Evolutionary conservation across 2,797 vertebrate genomes (phyloP), one percentile per base, ranked within the genome.

Genomic region (Hyperoplus immaculatus): DNA sequence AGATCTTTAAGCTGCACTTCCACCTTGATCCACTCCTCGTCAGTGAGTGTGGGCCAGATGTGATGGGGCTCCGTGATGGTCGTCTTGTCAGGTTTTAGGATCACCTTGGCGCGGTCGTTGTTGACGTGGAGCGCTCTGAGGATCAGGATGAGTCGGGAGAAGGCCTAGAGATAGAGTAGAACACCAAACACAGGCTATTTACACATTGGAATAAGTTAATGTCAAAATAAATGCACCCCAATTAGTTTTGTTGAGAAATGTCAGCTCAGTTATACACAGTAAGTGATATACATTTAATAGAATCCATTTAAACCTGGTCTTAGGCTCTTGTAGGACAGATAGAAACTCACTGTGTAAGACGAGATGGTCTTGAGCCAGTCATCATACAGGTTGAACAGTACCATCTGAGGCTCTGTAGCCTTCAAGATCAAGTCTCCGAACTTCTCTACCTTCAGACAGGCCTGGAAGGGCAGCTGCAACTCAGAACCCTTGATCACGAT

Each of bases 311-410:
- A 65, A 6, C 3, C 38, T 47, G 6, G 15, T 43, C 1, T 15
- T 5, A 49, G 13, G 11, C 4, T 59, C 10, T 42, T 38, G 8
- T 1, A n/a, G 10, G 10, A 63, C 0, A 14, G 42, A 43, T 14
- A 3, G 16, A 42, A 59, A 92, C 95, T 95, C 88, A 99, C 98
- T 57, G 98, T 99, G 91, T 99, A 99, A 38, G 98, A 99, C 8
- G 98, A 99, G 88, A 99, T 99, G 54, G 98, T 99, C 96, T 99
- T 99, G 74, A 99, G 96, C 98, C 98, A 99, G 93, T 99, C 98
- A 4, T 99, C 98, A 0, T 99, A 99, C 29, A 99, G 96, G 84
- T 99, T 99, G 94, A 99, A 99, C 49, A 99, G 95, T 77, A 99
- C 98, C 98, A 99, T 99, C 94, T 99, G 98, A 43, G 98, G 98